Base-by-base conservation (phyloP, 2,113 vertebrate genomes). In the Ramphastos sulfuratus region DNA sequence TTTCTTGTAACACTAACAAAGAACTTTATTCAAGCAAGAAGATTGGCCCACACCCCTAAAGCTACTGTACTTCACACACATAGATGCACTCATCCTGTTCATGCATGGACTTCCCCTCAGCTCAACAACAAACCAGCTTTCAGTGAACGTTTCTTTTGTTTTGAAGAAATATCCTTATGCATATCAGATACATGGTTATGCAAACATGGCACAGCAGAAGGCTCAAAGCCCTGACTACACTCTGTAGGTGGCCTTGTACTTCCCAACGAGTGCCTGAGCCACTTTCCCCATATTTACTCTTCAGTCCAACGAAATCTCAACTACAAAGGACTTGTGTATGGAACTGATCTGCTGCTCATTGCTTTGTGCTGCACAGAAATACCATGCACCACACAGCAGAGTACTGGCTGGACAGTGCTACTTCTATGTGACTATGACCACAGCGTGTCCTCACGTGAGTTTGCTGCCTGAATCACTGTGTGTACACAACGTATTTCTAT, bases 1-100 rank as follows among this genome's bases (percentile, higher is more conserved):
- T 52, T 77, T 56, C 31, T 79, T 90, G 10, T 64, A 94, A 83
- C n/a, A 31, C 33, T 74, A 65, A 77, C 39, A 89, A 85, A 89
- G 7, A 76, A 66, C 8, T 89, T 90, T 59, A 75, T 70, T 89
- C n/a, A 28, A 71, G 46, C 44, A 89, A 59, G 58, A 73, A 64
- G 59, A 35, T 5, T 56, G 28, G 33, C 80, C 13, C 17, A 52
- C 33, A 64, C 14, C 56, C 31, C 63, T 81, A 70, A 60, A 75
- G 17, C 52, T 69, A 35, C 20, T 17, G 48, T 31, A 61, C 16
- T 63, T 55, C 8, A n/a, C 31, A 83, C 11, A 71, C 3, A 9
- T 1, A 1, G 4, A 9, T 33, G 78, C 0, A 0, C 19, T 87
- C 14, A 2, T 7, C 28, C 73, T 69, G 21, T 16, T 82, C 86